Evolutionary conservation across 1,140 invertebrate species (phyloP).

Genomic region (Cotesia chilonis): DNA sequence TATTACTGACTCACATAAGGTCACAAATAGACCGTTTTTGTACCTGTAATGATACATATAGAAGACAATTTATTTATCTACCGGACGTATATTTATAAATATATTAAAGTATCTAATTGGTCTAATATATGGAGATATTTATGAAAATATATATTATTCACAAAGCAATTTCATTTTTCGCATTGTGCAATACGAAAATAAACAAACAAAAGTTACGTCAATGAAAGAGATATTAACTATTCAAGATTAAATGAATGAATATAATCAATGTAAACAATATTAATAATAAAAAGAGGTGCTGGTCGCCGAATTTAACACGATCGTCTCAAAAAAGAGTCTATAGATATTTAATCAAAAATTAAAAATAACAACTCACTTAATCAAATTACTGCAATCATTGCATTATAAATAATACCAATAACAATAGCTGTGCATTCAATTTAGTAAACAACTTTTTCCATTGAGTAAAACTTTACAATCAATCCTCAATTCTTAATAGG

Average conservation of each 20-base stretch:
- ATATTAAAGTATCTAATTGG: too few relatives aligned
- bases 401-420: background rate
- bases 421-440: background rate
- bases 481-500: too few relatives aligned
- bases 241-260: conserved; percentile 8
- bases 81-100: conserved; percentile 34
- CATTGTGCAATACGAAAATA: background rate
- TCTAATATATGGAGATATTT: background rate
- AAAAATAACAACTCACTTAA: conserved; percentile 21
- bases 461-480: conserved; percentile 13
- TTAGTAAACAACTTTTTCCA: too few relatives aligned
- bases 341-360: conserved; percentile 8
- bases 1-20: conserved; percentile 42
- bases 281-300: conserved; percentile 25
- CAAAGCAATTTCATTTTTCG: conserved; percentile 12
- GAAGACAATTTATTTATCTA: conserved; percentile 55
- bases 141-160: conserved; percentile 13
- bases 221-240: conserved; percentile 15
- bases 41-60: conserved; percentile 55
- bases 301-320: conserved; percentile 30
- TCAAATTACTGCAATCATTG: background rate
- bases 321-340: conserved; percentile 25
- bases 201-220: conserved; percentile 11
- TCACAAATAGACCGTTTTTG: conserved; percentile 47
- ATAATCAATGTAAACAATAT: conserved; percentile 16